A percentile compares a stretch with the other conserved stretches of the same genome.
These are phyloP conservation scores for Enteromius viviparus DNA, from an alignment of 2,797 vertebrate genomes.

Conservation along the genomic window DNA sequence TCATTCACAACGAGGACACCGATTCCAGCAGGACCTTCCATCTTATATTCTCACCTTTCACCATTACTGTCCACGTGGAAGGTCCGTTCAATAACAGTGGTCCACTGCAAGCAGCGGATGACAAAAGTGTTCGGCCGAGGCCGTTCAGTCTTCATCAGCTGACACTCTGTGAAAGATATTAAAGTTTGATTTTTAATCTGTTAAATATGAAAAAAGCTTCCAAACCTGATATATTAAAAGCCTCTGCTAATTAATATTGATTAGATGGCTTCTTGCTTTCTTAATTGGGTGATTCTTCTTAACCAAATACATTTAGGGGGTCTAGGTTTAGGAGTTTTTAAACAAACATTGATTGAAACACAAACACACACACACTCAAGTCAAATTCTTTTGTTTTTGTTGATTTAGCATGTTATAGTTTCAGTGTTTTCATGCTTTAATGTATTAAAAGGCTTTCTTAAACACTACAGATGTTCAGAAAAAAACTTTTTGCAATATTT, in stretches of 20 bases:
- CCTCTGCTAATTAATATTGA: not conserved
- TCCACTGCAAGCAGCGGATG: slow-evolving; percentile 97
- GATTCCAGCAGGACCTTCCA: not conserved
- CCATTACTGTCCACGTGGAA: slow-evolving; percentile 92
- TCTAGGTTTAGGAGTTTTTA: not conserved
- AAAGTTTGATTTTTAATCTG: not conserved
- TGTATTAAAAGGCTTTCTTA: not conserved
- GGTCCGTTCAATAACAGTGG: slow-evolving; percentile 92
- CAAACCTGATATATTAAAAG: not conserved
- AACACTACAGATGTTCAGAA: not conserved
- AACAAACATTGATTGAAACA: not conserved
- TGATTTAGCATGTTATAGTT: too few species aligned
- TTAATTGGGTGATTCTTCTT: not conserved
- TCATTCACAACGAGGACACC: not conserved
- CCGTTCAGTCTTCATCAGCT: slow-evolving; percentile 94
- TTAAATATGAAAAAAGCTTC: not conserved
- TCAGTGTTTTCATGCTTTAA: too few species aligned
- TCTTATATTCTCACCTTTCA: slow-evolving; percentile 78
- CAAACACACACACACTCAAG: too few species aligned
- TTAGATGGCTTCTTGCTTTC: not conserved
- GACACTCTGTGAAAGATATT: slow-evolving; percentile 81
- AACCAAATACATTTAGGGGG: not conserved
- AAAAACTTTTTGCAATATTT: not conserved
- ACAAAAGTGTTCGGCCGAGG: slow-evolving; percentile 93
- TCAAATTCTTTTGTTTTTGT: too few species aligned